Evolutionary conservation across 2,113 vertebrate genomes (phyloP).

Genomic region (Nothobranchius kuhntae): DNA sequence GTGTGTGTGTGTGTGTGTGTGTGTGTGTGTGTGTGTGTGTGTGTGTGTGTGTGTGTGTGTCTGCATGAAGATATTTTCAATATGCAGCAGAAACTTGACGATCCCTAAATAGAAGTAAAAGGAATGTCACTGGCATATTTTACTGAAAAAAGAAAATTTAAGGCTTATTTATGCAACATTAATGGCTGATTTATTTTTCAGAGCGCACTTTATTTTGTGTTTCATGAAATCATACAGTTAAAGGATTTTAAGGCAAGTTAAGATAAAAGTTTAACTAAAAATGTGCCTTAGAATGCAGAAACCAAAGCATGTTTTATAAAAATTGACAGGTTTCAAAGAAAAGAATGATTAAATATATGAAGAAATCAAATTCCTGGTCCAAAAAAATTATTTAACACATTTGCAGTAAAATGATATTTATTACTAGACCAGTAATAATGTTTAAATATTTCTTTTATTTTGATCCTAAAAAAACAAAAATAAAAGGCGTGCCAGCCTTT

Average conservation of each 20-base stretch:
- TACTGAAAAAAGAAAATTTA: not conserved
- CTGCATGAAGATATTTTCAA: slow-evolving; percentile 48
- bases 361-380: too few relatives aligned
- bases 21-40: too few relatives aligned
- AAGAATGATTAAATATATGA: not conserved
- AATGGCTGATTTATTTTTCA: not conserved
- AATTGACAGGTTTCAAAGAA: not conserved
- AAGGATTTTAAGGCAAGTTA: not conserved
- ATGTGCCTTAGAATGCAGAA: slow-evolving; percentile 5
- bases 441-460: too few relatives aligned
- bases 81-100: slow-evolving; percentile 18
- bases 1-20: not conserved
- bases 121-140: not conserved
- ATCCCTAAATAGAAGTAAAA: slow-evolving; percentile 1
- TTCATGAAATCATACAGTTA: not conserved
- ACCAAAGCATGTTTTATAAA: slow-evolving; percentile 3
- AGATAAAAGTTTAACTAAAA: too few relatives aligned
- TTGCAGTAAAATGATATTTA: too few relatives aligned
- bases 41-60: not conserved
- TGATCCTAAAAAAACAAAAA: not conserved
- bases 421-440: too few relatives aligned
- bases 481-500: not conserved
- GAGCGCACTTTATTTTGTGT: not conserved
- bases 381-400: too few relatives aligned
- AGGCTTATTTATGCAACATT: not conserved